Base-by-base conservation (phyloP, 2,888 invertebrate species). In the Zelleria hepariella region DNA sequence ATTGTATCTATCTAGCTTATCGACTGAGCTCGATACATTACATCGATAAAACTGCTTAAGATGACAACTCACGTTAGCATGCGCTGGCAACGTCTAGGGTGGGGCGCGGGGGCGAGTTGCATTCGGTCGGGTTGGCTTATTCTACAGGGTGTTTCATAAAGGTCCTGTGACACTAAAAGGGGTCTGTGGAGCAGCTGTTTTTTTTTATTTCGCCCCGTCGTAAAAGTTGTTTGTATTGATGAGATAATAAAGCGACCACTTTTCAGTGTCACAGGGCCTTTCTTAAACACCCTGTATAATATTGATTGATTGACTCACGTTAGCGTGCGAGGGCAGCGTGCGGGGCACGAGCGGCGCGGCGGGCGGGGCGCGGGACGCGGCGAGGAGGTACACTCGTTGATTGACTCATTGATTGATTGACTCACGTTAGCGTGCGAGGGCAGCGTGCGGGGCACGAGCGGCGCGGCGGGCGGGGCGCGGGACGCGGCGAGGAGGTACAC, bases 401-500 rank as follows among this genome's bases (percentile, higher is more conserved):
- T 32, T 32, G 32, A 32, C 32, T 7, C 32, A 10, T 32, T 7
- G 5, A 32, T 5, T 7, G 6, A 32, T 32, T 32, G n/a, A n/a
- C n/a, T n/a, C n/a, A n/a, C 57, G 15, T 57, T 57, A n/a, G 57
- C 75, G 70, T 78, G 80, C 2, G 74, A 56, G 0, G 77, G 77
- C 20, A 75, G 60, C 0, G 74, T 65, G 20, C 75, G 59, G 0
- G 75, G 71, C 58, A 49, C 49, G 10, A 26, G 58, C 25, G 58
- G 58, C n/a, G 65, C 63, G 54, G 62, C 69, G 1, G 77, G 75
- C n/a, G 54, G 62, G 70, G 1, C 76, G 75, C n/a, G 75, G 75
- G 0, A 76, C 73, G 20, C 76, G 70, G n/a, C 0, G n/a, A n/a
- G n/a, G n/a, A 78, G 2, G 80, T 78, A 62, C 86, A 86, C 71